phyloP scores from a whole-genome alignment of 2,113 vertebrate genomes.

The Macrotis lagotis region DNA sequence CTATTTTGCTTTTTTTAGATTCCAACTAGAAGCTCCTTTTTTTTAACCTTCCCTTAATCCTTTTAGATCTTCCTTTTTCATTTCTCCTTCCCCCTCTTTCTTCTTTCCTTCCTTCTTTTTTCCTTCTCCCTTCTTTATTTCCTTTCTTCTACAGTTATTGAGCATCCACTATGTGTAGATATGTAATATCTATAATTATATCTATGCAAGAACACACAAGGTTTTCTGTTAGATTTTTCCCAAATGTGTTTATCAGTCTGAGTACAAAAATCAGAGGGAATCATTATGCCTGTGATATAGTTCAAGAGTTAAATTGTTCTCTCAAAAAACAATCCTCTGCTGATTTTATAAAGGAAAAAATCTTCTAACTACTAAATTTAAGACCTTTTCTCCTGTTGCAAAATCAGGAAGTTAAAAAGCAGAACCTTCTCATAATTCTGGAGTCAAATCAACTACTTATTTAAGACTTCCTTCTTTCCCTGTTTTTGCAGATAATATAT shows the following conservation, averaged over 20 bases:
- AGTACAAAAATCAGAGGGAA: not conserved
- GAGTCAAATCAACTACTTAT: not conserved
- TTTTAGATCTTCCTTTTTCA: not conserved
- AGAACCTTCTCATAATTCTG: not conserved
- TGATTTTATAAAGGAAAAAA: not conserved
- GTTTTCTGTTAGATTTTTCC: too few species aligned
- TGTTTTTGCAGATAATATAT: too few species aligned
- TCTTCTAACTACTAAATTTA: not conserved
- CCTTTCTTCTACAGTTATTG: not conserved
- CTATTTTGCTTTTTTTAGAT: not conserved
- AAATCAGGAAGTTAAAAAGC: not conserved
- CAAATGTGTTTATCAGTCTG: not conserved
- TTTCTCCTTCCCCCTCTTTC: not conserved
- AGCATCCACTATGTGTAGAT: not conserved
- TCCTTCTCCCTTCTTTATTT: not conserved
- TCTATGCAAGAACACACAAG: not conserved
- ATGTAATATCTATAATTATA: not conserved
- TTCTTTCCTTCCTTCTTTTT: not conserved
- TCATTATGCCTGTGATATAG: not conserved
- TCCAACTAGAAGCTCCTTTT: too few species aligned
- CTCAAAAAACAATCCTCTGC: not conserved
- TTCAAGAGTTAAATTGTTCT: not conserved
- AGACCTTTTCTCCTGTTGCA: not conserved
- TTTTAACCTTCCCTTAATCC: not conserved
- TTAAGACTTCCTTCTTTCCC: not conserved